Base-by-base conservation (phyloP, 2,113 vertebrate species). In the Psephotus haematonotus region DNA sequence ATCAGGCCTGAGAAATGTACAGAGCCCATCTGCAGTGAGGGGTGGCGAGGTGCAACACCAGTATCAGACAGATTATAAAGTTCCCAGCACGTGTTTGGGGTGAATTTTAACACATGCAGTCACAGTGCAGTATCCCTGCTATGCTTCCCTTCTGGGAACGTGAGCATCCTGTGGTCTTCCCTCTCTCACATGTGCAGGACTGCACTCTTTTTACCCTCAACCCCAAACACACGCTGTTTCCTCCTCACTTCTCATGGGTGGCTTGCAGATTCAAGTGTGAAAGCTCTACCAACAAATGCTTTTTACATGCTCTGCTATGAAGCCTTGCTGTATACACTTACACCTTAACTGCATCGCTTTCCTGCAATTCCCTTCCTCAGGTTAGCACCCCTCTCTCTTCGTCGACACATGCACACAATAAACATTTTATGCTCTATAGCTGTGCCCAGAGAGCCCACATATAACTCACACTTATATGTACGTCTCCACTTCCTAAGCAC, bases 281-380 rank as follows among this genome's bases (percentile, higher is more conserved):
- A 93, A 95, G 86, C 77, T 71, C 69, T 75, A 57, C 60, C 74
- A 87, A 62, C 55, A 79, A 82, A 79, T 27, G 86, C 43, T 93
- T 92, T 87, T 82, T 37, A 52, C 57, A 28, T 3, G 15, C 77
- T 83, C 44, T 49, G 57, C 83, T 29, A 35, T 11, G 82, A 67
- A 64, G 37, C 17, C 88, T 74, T 70, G 71, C 59, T 63, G 43
- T 39, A 22, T 9, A 49, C 18, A 3, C n/a, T 90, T 3, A 43
- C 0, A 2, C 43, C 60, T 64, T 52, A 71, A 86, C 49, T 76
- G 77, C 53, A 7, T 82, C 78, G 41, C 43, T 87, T 76, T 65
- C 52, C 72, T 68, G 72, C 35, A 70, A 24, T 64, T 93, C 55
- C 68, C 72, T 75, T 60, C 27, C 64, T 90, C 72, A 86, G 85